Evolutionary conservation across 1,140 invertebrate genomes (phyloP), one percentile per base, ranked within the genome.

Genomic region (Papilio helenus): DNA sequence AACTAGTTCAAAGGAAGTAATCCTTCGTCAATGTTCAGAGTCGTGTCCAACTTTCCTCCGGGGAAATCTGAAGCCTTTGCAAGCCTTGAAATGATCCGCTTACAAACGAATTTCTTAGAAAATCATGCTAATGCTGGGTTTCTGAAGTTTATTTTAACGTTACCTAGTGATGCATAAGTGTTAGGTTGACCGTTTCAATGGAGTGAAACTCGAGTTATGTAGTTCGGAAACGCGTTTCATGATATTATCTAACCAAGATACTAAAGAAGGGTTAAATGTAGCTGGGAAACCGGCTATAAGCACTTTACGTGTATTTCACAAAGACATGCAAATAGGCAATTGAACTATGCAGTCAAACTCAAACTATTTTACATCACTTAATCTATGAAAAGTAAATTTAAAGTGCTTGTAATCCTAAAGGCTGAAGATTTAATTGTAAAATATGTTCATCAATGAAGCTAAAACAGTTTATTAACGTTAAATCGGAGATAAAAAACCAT

Each of bases 1-100:
- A 61, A 26, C 20, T 2, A 61, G 58, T 23, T 26, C 58, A 26
- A 49, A 49, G 55, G 23, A 61, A 26, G 58, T 18, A n/a, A 58
- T 58, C 20, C 55, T 58, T 58, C n/a, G 55, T 20, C 61, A 68
- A 68, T 68, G 23, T 51, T 76, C 23, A n/a, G 20, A 77, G 44
- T 18, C 39, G 34, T 20, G 76, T 77, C 55, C 39, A 44, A 39
- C 29, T 23, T 58, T 58, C 55, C 76, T 44, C 34, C 39, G 39
- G 76, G 76, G 76, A 77, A 77, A 77, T 77, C 20, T 42, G 49
- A 46, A 74, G 44, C 55, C 76, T 77, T 61, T 42, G 39, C 65
- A 77, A 44, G n/a, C 55, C 76, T 77, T 58, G 34, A 34, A 77
- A 77, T 42, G 55, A 77, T 77, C 51, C 34, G 58, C 76, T 65